Evolutionary conservation across 2,888 invertebrate genomes (phyloP).

Genomic region (Spilosoma lubricipeda): DNA sequence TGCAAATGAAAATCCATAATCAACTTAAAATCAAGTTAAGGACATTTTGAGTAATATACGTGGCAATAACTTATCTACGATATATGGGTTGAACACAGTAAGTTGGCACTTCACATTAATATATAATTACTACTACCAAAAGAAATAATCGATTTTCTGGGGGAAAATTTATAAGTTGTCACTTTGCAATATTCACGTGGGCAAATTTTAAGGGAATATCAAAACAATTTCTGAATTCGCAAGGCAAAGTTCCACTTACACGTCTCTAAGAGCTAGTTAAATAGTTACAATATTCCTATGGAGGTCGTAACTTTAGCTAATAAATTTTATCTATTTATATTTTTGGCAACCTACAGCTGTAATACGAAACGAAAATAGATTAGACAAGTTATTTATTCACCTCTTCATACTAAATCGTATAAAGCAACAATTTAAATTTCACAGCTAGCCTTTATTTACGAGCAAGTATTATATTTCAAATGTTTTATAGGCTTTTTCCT

Average conservation of each 20-base stretch:
- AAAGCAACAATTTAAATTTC: not conserved
- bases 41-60: too few relatives aligned
- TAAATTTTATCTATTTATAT: not conserved
- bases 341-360: not conserved
- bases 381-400: not conserved
- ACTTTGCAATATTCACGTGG: not conserved
- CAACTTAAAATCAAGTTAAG: not conserved
- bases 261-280: not conserved
- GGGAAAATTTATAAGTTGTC: not conserved
- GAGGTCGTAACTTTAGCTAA: not conserved
- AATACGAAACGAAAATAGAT: not conserved
- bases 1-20: not conserved
- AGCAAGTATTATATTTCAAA: conserved; percentile 1
- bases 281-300: not conserved
- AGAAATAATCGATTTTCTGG: not conserved
- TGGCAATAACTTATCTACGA: too few relatives aligned
- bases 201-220: not conserved
- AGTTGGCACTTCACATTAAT: not conserved
- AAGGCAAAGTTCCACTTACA: not conserved
- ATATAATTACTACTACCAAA: not conserved
- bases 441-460: not conserved
- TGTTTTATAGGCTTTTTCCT: conserved; percentile 18
- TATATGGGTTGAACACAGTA: not conserved
- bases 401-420: not conserved
- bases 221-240: not conserved